These are phyloP conservation scores for Drosophila austrosaltans DNA, from an alignment of 2,888 invertebrate species.

Conservation along the genomic window DNA sequence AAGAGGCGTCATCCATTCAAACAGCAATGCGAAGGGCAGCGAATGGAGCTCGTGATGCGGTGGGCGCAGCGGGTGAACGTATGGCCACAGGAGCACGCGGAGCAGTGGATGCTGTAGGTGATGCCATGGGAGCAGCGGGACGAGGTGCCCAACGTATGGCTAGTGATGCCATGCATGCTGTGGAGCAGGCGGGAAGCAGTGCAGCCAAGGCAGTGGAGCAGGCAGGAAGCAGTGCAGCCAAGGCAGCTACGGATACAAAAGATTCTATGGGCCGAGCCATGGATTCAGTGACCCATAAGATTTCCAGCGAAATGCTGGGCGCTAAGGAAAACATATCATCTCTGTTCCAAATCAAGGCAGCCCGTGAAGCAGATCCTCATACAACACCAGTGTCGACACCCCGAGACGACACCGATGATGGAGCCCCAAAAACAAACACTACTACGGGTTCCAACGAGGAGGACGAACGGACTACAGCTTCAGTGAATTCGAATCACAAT, in stretches of 20 bases:
- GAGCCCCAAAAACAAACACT: constrained; percentile 51
- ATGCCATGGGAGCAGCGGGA: constrained; percentile 64
- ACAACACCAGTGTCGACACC: constrained; percentile 53
- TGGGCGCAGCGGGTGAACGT: constrained; percentile 66
- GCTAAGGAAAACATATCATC: constrained; percentile 77
- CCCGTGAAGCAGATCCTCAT: constrained; percentile 51
- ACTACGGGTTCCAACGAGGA: constrained; percentile 66
- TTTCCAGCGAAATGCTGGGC: constrained; percentile 71
- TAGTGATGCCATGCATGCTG: constrained; percentile 58
- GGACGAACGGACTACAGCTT: constrained; percentile 83
- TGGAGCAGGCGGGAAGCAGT: constrained; percentile 70
- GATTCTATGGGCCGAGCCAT: constrained; percentile 68
- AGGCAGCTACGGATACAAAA: constrained; percentile 62
- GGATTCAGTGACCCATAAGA: constrained; percentile 70
- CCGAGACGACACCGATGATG: constrained; percentile 48
- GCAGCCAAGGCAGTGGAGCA: constrained; percentile 55
- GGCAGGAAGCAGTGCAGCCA: constrained; percentile 67
- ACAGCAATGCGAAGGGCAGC: constrained; percentile 57
- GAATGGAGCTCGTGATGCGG: constrained; percentile 57
- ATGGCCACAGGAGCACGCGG: constrained; percentile 53
- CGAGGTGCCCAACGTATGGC: constrained; percentile 63
- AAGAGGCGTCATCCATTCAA: constrained; percentile 50
- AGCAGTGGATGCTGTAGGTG: constrained; percentile 60
- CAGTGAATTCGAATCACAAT: constrained; percentile 81
- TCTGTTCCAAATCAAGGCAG: constrained; percentile 75